Evolutionary conservation across 1,140 invertebrate genomes (phyloP).

Genomic region (Parapsyche elsis): DNA sequence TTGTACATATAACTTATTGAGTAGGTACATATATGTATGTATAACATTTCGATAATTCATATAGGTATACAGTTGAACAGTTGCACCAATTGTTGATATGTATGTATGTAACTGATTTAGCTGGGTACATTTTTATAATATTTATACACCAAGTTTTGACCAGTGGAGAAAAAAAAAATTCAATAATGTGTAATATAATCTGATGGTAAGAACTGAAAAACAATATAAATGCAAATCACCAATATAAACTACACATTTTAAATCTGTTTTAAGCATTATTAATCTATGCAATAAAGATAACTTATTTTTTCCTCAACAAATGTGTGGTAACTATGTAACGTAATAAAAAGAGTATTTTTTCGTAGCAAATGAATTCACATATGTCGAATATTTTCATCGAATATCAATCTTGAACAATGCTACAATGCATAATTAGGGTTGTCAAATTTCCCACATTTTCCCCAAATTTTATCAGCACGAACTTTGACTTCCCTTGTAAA

Average conservation of each 20-base stretch:
- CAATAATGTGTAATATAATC: no score
- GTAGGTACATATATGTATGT: neutral
- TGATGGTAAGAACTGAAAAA: neutral
- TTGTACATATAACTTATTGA: neutral
- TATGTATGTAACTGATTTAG: no score
- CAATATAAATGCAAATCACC: constrained; percentile 27
- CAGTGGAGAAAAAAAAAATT: no score
- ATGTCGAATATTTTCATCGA: no score
- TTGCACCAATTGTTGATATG: no score
- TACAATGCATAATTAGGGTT: no score
- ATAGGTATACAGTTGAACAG: neutral
- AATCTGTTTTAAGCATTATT: neutral
- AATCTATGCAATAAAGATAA: neutral
- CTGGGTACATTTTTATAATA: no score
- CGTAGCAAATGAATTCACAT: neutral
- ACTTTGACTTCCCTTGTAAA: no score
- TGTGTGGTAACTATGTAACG: neutral
- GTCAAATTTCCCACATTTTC: no score
- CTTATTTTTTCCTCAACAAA: constrained; percentile 18
- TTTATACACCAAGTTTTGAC: no score
- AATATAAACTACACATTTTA: neutral
- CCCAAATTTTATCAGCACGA: no score
- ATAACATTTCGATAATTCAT: neutral
- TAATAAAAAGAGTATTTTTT: constrained; percentile 15
- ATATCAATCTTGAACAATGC: no score